phyloP scores from a whole-genome alignment of 1,140 invertebrate genomes.

The Zaprionus gabonicus region DNA sequence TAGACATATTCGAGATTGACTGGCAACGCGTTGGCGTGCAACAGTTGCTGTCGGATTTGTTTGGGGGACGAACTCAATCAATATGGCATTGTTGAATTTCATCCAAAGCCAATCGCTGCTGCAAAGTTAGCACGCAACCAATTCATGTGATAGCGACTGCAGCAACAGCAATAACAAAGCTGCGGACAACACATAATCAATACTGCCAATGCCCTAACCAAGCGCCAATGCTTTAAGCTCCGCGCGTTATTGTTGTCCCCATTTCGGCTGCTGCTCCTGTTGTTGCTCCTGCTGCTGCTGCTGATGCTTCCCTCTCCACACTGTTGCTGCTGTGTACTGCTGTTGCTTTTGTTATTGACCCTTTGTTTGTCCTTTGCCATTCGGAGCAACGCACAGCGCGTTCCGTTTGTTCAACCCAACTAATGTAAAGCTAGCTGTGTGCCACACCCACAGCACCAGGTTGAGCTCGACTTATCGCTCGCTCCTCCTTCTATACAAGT shows the following conservation, averaged over 20 bases:
- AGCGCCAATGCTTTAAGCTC: constrained; percentile 47
- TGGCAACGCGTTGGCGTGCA: constrained; percentile 47
- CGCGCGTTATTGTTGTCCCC: constrained; percentile 24
- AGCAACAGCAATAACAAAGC: constrained; percentile 19
- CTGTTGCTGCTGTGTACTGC: constrained; percentile 8
- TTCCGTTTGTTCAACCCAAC: constrained; percentile 74
- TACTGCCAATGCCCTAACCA: constrained; percentile 54
- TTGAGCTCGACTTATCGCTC: not conserved
- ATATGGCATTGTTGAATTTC: constrained; percentile 79
- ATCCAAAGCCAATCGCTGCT: constrained; percentile 39
- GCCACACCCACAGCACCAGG: constrained; percentile 22
- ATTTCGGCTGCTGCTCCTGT: constrained; percentile 16
- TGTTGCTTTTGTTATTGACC: constrained; percentile 65
- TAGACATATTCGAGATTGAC: not conserved
- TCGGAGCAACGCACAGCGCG: constrained; percentile 50
- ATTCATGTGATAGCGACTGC: constrained; percentile 37
- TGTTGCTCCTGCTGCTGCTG: constrained; percentile 8
- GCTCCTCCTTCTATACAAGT: not conserved
- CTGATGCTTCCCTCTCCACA: constrained; percentile 1
- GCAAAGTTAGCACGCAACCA: constrained; percentile 32
- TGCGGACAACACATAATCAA: constrained; percentile 60
- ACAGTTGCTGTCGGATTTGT: constrained; percentile 71
- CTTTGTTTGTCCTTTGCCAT: constrained; percentile 62
- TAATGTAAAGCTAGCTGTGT: constrained; percentile 50
- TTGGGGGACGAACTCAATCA: constrained; percentile 61